Evolutionary conservation across 2,888 invertebrate genomes (phyloP).

Genomic region (Lithophane leautieri): DNA sequence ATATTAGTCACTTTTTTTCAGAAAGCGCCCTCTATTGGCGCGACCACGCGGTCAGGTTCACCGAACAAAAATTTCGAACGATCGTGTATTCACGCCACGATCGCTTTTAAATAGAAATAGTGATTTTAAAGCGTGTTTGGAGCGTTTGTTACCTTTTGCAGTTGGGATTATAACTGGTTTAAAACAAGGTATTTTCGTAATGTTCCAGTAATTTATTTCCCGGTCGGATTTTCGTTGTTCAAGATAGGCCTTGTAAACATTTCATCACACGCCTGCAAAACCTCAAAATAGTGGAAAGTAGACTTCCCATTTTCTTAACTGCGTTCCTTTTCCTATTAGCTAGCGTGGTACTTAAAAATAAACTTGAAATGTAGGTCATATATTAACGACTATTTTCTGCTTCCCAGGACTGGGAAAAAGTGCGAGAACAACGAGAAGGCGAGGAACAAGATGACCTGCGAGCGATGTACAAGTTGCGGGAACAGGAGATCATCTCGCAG

Average conservation of each 20-base stretch:
- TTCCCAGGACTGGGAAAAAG: constrained; percentile 87
- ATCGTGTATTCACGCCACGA: too few species aligned
- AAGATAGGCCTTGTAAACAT: neutral
- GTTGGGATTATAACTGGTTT: neutral
- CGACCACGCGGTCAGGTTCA: too few species aligned
- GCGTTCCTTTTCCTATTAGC: neutral
- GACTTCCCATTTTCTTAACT: neutral
- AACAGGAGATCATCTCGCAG: constrained; percentile 90
- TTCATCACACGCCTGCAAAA: neutral
- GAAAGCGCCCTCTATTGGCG: too few species aligned
- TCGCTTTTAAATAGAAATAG: too few species aligned
- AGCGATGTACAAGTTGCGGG: constrained; percentile 84
- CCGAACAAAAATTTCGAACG: too few species aligned
- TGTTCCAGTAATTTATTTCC: neutral
- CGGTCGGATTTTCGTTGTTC: neutral
- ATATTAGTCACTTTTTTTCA: too few species aligned
- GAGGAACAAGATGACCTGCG: constrained; percentile 85
- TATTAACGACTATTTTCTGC: neutral
- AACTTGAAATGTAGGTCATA: neutral
- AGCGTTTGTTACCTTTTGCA: neutral
- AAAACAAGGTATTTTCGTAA: neutral
- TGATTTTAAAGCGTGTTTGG: neutral
- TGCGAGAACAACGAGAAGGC: constrained; percentile 81
- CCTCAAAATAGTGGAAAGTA: neutral
- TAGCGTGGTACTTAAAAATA: neutral